Percentiles rank a stretch among this genome's conserved stretches.
phyloP scores from a whole-genome alignment of 2,113 vertebrate species.

The Alexandromys fortis region DNA sequence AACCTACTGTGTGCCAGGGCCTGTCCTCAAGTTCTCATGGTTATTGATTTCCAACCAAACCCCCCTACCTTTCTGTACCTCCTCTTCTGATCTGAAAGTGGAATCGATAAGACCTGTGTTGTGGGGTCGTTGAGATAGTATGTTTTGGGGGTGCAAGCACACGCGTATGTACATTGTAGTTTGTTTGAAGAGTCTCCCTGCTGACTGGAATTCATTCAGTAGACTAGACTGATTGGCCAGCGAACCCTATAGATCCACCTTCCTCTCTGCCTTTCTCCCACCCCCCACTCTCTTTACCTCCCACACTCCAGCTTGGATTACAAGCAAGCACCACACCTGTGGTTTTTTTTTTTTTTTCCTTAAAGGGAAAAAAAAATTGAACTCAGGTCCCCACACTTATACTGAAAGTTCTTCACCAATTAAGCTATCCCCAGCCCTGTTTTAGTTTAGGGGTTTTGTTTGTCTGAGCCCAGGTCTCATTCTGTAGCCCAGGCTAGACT shows the following conservation, averaged over 20 bases:
- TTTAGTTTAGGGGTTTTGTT: neutral
- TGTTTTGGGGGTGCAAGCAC: neutral
- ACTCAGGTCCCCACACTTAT: neutral
- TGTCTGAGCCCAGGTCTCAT: neutral
- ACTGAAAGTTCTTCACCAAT: neutral
- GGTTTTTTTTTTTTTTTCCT: neutral
- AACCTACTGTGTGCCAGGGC: neutral
- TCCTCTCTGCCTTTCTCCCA: neutral
- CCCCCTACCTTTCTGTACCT: neutral
- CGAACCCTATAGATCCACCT: neutral
- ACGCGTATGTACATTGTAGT: rapidly evolving
- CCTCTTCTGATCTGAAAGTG: neutral
- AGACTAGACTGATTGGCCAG: too few relatives aligned
- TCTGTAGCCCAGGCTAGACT: neutral
- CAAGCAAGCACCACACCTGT: neutral
- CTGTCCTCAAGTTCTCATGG: neutral
- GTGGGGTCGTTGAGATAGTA: neutral
- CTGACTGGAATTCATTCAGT: neutral
- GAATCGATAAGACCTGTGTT: neutral
- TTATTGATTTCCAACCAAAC: neutral
- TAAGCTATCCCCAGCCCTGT: neutral
- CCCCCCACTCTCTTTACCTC: too few relatives aligned
- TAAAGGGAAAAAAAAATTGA: neutral
- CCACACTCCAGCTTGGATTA: neutral
- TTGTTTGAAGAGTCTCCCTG: neutral